Percentiles rank a stretch among this genome's conserved stretches.
Conservation (phyloP, 2,888 invertebrate genomes). For the Osedax fenrisi region DNA sequence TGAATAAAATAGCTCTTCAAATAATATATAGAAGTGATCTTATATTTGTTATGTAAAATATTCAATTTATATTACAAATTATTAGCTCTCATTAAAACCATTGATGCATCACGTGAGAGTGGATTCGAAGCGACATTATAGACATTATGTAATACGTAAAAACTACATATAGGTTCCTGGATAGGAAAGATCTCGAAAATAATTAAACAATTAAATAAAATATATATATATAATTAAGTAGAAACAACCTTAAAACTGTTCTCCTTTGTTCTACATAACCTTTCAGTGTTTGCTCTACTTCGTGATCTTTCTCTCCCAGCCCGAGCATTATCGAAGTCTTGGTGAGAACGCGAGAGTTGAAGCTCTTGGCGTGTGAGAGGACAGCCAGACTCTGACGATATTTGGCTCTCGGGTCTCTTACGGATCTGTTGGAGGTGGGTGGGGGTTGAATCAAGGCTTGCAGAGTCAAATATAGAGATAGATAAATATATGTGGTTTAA, state of each 20-base stretch:
- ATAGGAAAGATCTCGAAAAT: not conserved
- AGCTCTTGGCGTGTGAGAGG: conserved; percentile 67
- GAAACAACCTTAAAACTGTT: not conserved
- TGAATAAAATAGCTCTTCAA: too few relatives aligned
- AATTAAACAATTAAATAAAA: not conserved
- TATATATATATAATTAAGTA: not conserved
- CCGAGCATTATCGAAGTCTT: conserved; percentile 98
- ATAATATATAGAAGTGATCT: too few relatives aligned
- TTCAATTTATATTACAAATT: too few relatives aligned
- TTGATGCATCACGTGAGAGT: too few relatives aligned
- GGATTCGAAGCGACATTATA: too few relatives aligned
- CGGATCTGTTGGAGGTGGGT: conserved; percentile 54
- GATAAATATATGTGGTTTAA: too few relatives aligned
- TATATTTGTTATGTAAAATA: too few relatives aligned
- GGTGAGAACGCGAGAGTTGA: conserved; percentile 72
- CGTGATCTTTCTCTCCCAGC: conserved; percentile 55
- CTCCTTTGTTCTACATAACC: conserved; percentile 54
- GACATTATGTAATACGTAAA: too few relatives aligned
- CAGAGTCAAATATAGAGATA: too few relatives aligned
- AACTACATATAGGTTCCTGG: too few relatives aligned
- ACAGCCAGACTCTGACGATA: conserved; percentile 77
- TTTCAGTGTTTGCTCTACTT: conserved; percentile 67
- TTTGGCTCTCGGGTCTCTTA: conserved; percentile 81
- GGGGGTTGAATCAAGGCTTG: too few relatives aligned
- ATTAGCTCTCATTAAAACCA: too few relatives aligned